Evolutionary conservation across 2,797 vertebrate genomes (phyloP).

Genomic region (Tachyglossus aculeatus): DNA sequence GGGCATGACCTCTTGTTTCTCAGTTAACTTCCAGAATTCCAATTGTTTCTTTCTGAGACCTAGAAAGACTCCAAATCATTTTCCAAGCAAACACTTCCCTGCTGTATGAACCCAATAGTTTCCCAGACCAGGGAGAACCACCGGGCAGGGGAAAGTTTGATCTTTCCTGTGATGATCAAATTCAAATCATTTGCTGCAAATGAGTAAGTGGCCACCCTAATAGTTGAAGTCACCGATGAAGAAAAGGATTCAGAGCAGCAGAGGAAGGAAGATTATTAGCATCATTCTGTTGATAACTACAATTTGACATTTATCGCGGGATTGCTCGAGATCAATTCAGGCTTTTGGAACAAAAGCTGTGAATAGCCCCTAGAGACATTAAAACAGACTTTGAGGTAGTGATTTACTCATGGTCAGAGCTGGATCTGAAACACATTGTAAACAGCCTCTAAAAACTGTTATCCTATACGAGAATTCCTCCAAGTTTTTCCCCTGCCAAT

Average conservation of each 20-base stretch:
- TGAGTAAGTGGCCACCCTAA: not conserved
- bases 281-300: conserved; percentile 5
- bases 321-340: no score
- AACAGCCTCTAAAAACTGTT: no score
- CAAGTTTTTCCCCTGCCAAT: no score
- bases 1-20: not conserved
- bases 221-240: not conserved
- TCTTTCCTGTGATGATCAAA: not conserved
- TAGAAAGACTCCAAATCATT: not conserved
- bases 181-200: not conserved
- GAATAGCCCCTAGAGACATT: no score
- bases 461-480: no score
- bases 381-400: no score
- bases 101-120: no score
- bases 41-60: not conserved
- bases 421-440: no score
- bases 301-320: conserved; percentile 3
- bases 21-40: not conserved
- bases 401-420: no score
- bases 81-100: not conserved
- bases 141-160: no score
- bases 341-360: no score
- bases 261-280: conserved; percentile 16
- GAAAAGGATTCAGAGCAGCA: conserved; percentile 1
- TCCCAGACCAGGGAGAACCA: no score